These are phyloP conservation scores for Stigmatopora nigra DNA, from an alignment of 2,113 vertebrate genomes.

Conservation along the genomic window DNA sequence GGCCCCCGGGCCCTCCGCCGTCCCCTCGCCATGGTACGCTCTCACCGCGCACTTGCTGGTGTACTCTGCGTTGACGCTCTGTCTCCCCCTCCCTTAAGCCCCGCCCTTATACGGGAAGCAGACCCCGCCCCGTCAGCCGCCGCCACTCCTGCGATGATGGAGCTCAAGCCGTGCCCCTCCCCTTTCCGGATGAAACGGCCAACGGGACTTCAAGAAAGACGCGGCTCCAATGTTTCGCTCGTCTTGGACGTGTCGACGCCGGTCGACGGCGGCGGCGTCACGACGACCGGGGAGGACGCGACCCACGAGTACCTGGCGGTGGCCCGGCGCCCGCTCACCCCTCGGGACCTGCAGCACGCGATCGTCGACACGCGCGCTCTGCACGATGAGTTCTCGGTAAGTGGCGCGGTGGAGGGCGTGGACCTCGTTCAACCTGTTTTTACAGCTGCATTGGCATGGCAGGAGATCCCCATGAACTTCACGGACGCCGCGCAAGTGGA, in stretches of 20 bases:
- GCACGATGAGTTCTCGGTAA: conserved; percentile 89
- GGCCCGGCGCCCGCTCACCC: conserved; percentile 76
- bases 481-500: conserved; percentile 93
- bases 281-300: conserved; percentile 82
- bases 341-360: conserved; percentile 75
- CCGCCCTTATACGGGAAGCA: conserved; percentile 15
- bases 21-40: conserved; percentile 37
- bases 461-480: conserved; percentile 99
- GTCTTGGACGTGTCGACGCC: conserved; percentile 90
- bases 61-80: neutral
- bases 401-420: neutral
- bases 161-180: conserved; percentile 80
- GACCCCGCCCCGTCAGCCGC: conserved; percentile 21
- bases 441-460: conserved; percentile 14
- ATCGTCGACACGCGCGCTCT: conserved; percentile 78
- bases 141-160: conserved; percentile 37
- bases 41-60: too few relatives aligned
- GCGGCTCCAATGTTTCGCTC: conserved; percentile 92
- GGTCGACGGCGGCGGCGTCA: conserved; percentile 70
- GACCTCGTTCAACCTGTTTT: neutral
- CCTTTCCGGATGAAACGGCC: conserved; percentile 96
- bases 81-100: conserved; percentile 12
- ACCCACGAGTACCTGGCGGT: conserved; percentile 84
- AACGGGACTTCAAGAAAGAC: conserved; percentile 87
- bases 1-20: conserved; percentile 31